Evolutionary conservation across 1,140 invertebrate genomes (phyloP).

Genomic region (Limonius californicus): DNA sequence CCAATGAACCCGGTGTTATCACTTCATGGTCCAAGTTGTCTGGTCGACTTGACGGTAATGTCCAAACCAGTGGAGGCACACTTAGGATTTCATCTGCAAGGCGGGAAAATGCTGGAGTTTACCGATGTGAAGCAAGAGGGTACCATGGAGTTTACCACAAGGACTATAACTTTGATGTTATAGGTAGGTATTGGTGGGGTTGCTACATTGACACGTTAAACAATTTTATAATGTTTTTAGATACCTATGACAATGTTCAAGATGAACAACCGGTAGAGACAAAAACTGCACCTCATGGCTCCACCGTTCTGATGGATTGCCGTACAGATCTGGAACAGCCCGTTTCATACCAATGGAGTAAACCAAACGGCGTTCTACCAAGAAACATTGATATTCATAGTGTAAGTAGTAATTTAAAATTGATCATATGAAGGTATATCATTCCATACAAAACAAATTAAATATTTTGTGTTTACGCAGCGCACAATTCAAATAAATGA

Average conservation of each 20-base stretch:
- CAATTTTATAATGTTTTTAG: conserved; percentile 25
- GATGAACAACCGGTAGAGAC: conserved; percentile 37
- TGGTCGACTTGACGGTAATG: conserved; percentile 53
- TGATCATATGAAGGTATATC: too few relatives aligned
- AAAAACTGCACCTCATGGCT: conserved; percentile 49
- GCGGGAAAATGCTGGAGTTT: conserved; percentile 54
- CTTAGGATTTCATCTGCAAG: conserved; percentile 50
- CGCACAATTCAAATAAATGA: conserved; percentile 53
- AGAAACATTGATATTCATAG: conserved; percentile 47
- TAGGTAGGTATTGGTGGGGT: too few relatives aligned
- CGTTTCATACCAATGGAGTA: conserved; percentile 66
- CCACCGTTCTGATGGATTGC: conserved; percentile 60
- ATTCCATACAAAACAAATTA: too few relatives aligned
- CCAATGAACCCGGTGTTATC: conserved; percentile 52
- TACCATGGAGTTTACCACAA: conserved; percentile 54
- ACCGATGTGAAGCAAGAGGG: conserved; percentile 54
- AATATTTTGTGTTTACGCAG: conserved; percentile 48
- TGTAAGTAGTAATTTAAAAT: too few relatives aligned
- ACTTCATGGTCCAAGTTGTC: conserved; percentile 56
- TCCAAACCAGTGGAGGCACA: conserved; percentile 51
- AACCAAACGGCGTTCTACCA: conserved; percentile 64
- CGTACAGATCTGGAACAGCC: conserved; percentile 56
- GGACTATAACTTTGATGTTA: conserved; percentile 68
- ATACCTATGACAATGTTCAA: conserved; percentile 21
- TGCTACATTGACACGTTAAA: too few relatives aligned